phyloP scores from a whole-genome alignment of 2,888 invertebrate species.

The Cynaeus angustus region DNA sequence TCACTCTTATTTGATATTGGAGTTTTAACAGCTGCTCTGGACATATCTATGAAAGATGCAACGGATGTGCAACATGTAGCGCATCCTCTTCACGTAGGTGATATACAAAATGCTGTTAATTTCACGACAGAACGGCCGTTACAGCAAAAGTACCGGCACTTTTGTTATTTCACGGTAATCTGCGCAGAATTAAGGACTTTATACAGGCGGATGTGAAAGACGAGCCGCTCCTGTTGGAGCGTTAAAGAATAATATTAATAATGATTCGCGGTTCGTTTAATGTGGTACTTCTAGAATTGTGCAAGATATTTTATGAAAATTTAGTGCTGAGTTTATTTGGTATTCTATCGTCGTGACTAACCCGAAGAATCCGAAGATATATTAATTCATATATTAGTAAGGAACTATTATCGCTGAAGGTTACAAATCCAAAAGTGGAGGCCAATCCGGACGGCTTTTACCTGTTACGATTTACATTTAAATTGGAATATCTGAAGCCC shows the following conservation, averaged over 20 bases:
- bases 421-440: conserved; percentile 27
- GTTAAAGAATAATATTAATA: conserved; percentile 25
- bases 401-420: conserved; percentile 39
- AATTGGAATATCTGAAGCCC: conserved; percentile 42
- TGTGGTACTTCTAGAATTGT: conserved; percentile 22
- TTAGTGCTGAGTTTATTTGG: conserved; percentile 39
- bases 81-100: neutral
- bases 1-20: no score
- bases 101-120: conserved; percentile 6
- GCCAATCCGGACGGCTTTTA: conserved; percentile 30
- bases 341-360: conserved; percentile 41
- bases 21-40: no score
- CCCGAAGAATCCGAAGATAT: conserved; percentile 20
- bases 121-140: neutral
- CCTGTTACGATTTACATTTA: conserved; percentile 47
- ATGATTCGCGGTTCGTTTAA: conserved; percentile 34
- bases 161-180: conserved; percentile 32
- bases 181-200: conserved; percentile 28
- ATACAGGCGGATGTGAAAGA: conserved; percentile 25
- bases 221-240: conserved; percentile 30
- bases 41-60: no score
- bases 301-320: conserved; percentile 34
- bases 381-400: conserved; percentile 43
- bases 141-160: conserved; percentile 5
- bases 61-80: no score